These are phyloP conservation scores for Coptodon bakossiorum DNA, from an alignment of 2,113 vertebrate genomes.

Conservation along the genomic window DNA sequence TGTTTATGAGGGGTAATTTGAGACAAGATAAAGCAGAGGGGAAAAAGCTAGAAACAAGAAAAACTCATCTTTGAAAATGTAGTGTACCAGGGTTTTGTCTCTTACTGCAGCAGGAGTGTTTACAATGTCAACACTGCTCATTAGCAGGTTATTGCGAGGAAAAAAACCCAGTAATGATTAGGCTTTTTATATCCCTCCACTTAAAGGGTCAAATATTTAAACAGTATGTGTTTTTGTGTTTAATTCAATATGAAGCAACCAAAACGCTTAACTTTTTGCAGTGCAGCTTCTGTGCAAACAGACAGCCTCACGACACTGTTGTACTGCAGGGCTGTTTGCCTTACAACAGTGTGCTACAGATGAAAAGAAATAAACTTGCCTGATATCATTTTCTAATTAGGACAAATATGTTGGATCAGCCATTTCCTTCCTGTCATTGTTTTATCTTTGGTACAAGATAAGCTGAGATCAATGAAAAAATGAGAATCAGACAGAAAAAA, in stretches of 20 bases:
- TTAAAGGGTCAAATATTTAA: neutral
- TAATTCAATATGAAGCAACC: neutral
- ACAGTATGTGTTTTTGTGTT: neutral
- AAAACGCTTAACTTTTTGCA: neutral
- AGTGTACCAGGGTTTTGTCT: neutral
- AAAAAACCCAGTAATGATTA: accelerated
- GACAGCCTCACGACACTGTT: neutral
- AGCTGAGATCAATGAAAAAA: neutral
- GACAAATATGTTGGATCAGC: constrained; percentile 22
- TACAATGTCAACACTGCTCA: neutral
- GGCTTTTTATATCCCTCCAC: neutral
- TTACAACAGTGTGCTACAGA: neutral
- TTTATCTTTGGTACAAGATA: neutral
- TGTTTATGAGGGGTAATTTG: neutral
- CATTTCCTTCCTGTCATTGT: neutral
- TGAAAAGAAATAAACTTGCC: neutral
- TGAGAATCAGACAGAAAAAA: neutral
- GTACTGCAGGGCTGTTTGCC: neutral
- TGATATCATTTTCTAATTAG: neutral
- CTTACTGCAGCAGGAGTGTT: neutral
- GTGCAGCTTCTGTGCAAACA: neutral
- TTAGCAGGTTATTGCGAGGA: neutral
- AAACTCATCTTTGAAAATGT: neutral
- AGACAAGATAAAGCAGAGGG: neutral
- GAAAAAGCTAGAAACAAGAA: neutral